These are phyloP conservation scores for Phrynosoma blainvillii DNA, from an alignment of 2,113 vertebrate genomes.

Conservation along the genomic window DNA sequence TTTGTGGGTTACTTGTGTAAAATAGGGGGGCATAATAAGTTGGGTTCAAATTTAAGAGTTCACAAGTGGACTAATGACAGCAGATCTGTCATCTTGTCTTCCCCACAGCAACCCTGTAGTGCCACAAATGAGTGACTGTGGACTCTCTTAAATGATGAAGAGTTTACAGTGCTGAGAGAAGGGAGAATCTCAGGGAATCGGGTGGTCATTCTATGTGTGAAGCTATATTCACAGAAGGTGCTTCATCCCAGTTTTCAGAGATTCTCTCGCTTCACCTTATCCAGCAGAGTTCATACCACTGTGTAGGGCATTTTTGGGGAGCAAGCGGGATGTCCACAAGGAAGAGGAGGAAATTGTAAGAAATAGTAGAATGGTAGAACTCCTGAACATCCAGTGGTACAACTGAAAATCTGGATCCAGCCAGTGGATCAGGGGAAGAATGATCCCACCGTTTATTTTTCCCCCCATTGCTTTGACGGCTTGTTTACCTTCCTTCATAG, in stretches of 20 bases:
- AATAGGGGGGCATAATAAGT: not conserved
- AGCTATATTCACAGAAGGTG: not conserved
- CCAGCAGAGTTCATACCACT: not conserved
- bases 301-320: not conserved
- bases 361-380: too few relatives aligned
- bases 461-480: accelerated
- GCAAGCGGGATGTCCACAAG: too few relatives aligned
- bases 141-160: too few relatives aligned
- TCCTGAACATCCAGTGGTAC: not conserved
- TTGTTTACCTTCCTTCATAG: slow-evolving; percentile 24
- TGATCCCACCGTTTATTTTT: not conserved
- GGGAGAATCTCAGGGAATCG: too few relatives aligned
- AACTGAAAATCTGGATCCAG: not conserved
- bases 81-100: not conserved
- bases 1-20: not conserved
- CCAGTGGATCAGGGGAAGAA: not conserved
- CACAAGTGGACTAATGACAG: not conserved
- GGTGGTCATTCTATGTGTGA: too few relatives aligned
- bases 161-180: too few relatives aligned
- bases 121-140: too few relatives aligned
- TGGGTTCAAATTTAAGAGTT: not conserved
- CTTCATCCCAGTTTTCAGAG: not conserved
- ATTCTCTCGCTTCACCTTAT: not conserved
- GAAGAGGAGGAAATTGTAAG: not conserved
- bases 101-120: not conserved